Conservation (phyloP, 2,113 vertebrate genomes). For the Pandion haliaetus region DNA sequence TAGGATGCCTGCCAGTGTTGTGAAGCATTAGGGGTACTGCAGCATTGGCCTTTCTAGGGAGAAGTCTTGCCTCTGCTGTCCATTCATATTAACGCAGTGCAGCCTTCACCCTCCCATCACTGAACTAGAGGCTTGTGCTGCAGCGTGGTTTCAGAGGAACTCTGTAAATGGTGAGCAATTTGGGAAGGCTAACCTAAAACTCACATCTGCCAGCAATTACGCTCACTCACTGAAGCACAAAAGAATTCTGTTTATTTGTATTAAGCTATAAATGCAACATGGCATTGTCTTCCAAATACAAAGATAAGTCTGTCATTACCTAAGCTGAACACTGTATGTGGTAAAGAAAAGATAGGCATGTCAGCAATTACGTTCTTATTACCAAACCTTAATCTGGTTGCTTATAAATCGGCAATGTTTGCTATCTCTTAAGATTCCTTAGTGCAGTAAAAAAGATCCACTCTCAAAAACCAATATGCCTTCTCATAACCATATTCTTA, state of each 20-base stretch:
- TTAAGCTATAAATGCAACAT: neutral
- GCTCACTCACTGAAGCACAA: neutral
- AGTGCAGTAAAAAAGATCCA: neutral
- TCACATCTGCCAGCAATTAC: conserved; percentile 50
- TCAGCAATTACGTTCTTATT: neutral
- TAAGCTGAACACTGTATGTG: neutral
- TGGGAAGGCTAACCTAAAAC: neutral
- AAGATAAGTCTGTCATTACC: conserved; percentile 17
- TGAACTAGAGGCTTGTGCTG: neutral
- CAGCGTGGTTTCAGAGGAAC: neutral
- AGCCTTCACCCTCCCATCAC: neutral
- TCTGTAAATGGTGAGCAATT: neutral
- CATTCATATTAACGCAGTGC: neutral
- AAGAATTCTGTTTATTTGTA: conserved; percentile 13
- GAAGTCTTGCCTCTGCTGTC: neutral
- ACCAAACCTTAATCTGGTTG: neutral
- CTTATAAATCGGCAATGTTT: neutral
- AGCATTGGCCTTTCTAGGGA: neutral
- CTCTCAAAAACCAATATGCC: neutral
- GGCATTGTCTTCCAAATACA: neutral
- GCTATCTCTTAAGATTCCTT: neutral
- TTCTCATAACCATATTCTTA: neutral
- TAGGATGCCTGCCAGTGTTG: neutral
- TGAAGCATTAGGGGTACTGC: neutral
- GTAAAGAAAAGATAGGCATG: neutral